A percentile compares a stretch with the other conserved stretches of the same genome.
These are phyloP conservation scores for Plebejus argus DNA, from an alignment of 2,888 invertebrate species.

Conservation along the genomic window DNA sequence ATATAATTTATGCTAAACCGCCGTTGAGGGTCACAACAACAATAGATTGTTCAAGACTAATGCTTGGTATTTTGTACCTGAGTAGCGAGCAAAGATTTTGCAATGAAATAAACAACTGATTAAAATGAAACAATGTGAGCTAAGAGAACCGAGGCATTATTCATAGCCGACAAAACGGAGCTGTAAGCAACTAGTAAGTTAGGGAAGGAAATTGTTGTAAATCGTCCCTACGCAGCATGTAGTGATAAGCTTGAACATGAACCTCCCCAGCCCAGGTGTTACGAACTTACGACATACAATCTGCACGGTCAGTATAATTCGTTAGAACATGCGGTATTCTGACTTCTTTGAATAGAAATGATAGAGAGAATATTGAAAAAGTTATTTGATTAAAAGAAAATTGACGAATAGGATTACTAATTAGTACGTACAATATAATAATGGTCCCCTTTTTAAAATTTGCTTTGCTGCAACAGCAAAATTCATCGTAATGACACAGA, in stretches of 20 bases:
- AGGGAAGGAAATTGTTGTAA: constrained; percentile 1
- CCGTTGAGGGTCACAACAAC: constrained; percentile 3
- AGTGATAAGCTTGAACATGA: background rate
- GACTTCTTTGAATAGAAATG: too few relatives aligned
- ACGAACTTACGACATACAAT: background rate
- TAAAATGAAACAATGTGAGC: background rate
- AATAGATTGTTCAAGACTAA: constrained; percentile 4
- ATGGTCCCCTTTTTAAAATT: background rate
- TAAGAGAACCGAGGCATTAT: background rate
- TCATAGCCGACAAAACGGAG: background rate
- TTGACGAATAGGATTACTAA: background rate
- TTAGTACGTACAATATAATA: too few relatives aligned
- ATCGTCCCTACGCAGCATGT: constrained; percentile 8
- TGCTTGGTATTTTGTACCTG: constrained; percentile 5
- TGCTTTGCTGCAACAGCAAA: background rate
- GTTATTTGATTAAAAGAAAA: background rate
- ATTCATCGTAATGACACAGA: too few relatives aligned
- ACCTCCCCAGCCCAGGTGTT: background rate
- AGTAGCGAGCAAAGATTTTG: background rate
- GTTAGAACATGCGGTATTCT: background rate
- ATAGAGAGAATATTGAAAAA: background rate
- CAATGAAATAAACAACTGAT: background rate
- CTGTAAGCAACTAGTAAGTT: background rate
- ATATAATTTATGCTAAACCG: constrained; percentile 11
- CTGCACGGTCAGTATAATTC: background rate